phyloP scores from a whole-genome alignment of 2,888 invertebrate species.

The Branchinecta sandiegonensis region DNA sequence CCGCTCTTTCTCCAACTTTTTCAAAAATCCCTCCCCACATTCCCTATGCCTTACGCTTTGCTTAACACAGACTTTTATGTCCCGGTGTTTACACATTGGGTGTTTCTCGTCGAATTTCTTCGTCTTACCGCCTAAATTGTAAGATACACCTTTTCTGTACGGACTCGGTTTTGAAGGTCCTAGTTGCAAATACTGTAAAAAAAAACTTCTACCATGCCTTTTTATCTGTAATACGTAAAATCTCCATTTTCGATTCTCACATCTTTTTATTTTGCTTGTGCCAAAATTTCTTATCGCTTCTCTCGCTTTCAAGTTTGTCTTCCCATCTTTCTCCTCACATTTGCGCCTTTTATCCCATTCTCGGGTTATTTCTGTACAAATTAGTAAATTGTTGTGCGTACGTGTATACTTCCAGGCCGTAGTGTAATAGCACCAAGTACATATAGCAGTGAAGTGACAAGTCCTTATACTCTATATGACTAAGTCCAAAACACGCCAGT shows the following conservation, averaged over 20 bases:
- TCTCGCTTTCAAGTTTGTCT: constrained; percentile 6
- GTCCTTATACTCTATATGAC: no score
- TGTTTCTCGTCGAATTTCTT: no score
- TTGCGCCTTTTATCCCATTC: not conserved
- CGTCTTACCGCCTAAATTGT: no score
- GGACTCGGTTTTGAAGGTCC: no score
- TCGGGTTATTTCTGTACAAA: constrained; percentile 10
- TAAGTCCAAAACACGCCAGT: no score
- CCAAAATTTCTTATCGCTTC: constrained; percentile 1
- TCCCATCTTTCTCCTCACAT: not conserved
- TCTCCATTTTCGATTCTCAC: not conserved
- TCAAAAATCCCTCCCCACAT: not conserved
- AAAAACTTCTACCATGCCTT: not conserved
- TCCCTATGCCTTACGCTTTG: not conserved
- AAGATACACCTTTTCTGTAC: no score
- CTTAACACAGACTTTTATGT: not conserved
- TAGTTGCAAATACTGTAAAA: no score
- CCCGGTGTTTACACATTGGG: not conserved
- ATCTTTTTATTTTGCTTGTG: not conserved
- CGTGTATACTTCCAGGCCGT: no score
- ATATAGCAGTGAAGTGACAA: no score
- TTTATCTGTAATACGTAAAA: not conserved
- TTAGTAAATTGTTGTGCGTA: not conserved
- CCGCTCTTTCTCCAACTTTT: not conserved
- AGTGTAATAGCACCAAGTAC: no score